These are phyloP conservation scores for Anguilla rostrata DNA, from an alignment of 2,113 vertebrate genomes.

Conservation along the genomic window DNA sequence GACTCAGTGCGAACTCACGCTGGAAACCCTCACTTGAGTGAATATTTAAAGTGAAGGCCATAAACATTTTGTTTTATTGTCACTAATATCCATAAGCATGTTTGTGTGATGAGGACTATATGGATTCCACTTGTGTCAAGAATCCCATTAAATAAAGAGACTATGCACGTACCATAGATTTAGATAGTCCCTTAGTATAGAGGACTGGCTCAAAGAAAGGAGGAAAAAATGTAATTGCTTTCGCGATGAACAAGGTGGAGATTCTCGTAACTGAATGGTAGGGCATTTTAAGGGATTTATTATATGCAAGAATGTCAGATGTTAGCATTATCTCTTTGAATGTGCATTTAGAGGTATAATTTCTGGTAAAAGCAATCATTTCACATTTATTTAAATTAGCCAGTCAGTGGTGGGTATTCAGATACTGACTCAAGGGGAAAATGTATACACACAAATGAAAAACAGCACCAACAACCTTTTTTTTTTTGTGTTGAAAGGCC, in stretches of 20 bases:
- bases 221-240: constrained; percentile 53
- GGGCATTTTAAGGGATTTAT: constrained; percentile 49
- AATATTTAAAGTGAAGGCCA: constrained; percentile 67
- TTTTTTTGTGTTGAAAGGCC: neutral
- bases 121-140: constrained; percentile 78
- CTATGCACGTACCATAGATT: constrained; percentile 22
- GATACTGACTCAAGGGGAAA: neutral
- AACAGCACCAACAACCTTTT: neutral
- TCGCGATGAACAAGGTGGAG: constrained; percentile 67
- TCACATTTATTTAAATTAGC: neutral
- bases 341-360: neutral
- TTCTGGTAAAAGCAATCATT: neutral
- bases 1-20: neutral
- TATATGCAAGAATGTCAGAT: constrained; percentile 46
- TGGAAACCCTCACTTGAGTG: constrained; percentile 38
- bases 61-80: constrained; percentile 60
- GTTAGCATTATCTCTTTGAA: constrained; percentile 5
- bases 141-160: constrained; percentile 71
- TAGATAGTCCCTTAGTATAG: constrained; percentile 46
- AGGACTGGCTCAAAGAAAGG: constrained; percentile 55
- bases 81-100: constrained; percentile 71
- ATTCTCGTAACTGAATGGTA: constrained; percentile 64
- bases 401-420: neutral
- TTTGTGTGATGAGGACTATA: constrained; percentile 74
- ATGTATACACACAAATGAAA: neutral